These are phyloP conservation scores for Pipistrellus pygmaeus DNA, from an alignment of 2,797 vertebrate species.

Conservation along the genomic window DNA sequence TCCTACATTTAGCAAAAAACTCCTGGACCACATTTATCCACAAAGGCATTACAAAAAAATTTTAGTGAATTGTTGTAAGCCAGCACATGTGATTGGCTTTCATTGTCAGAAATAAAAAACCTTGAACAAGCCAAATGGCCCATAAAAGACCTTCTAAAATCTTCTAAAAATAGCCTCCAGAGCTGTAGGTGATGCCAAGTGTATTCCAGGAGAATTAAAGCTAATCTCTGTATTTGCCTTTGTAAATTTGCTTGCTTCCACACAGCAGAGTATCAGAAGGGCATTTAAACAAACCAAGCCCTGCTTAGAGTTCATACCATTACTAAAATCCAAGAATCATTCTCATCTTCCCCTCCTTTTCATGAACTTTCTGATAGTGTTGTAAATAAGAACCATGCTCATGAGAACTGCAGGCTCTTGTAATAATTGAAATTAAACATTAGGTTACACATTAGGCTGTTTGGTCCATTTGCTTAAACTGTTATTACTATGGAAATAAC, in stretches of 20 bases:
- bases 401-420: neutral
- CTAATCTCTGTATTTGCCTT: neutral
- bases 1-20: neutral
- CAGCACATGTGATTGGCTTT: neutral
- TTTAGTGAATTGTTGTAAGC: neutral
- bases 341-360: neutral
- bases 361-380: slow-evolving; percentile 46
- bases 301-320: neutral
- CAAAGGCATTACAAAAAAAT: neutral
- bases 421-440: slow-evolving; percentile 49
- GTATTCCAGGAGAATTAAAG: neutral
- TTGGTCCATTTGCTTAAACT: slow-evolving; percentile 56
- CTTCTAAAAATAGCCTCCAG: neutral
- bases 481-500: slow-evolving; percentile 23
- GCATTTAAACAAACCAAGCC: neutral
- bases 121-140: slow-evolving; percentile 13
- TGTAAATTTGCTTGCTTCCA: neutral
- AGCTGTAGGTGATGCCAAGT: neutral
- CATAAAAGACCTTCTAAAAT: slow-evolving; percentile 26
- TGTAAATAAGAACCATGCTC: slow-evolving; percentile 8
- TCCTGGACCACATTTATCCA: neutral
- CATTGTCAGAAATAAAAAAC: slow-evolving; percentile 24
- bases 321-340: neutral
- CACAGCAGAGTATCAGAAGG: neutral
- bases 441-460: neutral